phyloP scores from a whole-genome alignment of 2,888 invertebrate species.

The Protodeltote pygarga region DNA sequence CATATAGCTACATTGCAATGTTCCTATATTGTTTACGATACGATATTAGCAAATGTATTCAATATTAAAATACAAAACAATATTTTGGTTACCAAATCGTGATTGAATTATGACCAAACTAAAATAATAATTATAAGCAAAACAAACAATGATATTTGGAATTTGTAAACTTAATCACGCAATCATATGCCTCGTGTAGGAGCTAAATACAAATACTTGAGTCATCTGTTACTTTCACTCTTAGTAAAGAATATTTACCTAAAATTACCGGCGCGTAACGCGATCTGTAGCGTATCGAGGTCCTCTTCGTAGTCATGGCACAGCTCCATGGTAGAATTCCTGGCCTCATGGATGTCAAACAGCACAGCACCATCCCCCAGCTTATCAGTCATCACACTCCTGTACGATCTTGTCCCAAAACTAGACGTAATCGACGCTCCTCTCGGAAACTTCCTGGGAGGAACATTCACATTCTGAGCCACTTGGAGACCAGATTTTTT shows the following conservation, averaged over 20 bases:
- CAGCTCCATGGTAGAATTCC: constrained; percentile 78
- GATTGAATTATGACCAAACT: too few species aligned
- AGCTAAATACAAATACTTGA: constrained; percentile 1
- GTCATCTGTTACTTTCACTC: constrained; percentile 31
- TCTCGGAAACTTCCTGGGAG: constrained; percentile 73
- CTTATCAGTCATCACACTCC: constrained; percentile 78
- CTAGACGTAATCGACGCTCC: constrained; percentile 72
- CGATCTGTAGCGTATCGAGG: constrained; percentile 81
- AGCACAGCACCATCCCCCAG: constrained; percentile 76
- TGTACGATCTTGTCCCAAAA: constrained; percentile 78
- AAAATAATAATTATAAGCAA: too few species aligned
- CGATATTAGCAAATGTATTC: too few species aligned
- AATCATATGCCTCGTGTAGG: not conserved
- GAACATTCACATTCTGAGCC: constrained; percentile 65
- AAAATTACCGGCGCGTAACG: constrained; percentile 85
- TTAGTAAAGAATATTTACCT: constrained; percentile 65
- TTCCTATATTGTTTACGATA: too few species aligned
- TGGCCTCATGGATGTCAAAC: constrained; percentile 81
- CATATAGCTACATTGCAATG: too few species aligned
- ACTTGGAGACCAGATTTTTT: constrained; percentile 59
- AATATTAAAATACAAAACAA: too few species aligned
- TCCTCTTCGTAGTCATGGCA: constrained; percentile 82
- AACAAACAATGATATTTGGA: too few species aligned
- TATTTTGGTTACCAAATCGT: too few species aligned
- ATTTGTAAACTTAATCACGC: constrained; percentile 3